Base-by-base conservation (phyloP, 2,888 invertebrate genomes). In the Agrenia bidenticulata region DNA sequence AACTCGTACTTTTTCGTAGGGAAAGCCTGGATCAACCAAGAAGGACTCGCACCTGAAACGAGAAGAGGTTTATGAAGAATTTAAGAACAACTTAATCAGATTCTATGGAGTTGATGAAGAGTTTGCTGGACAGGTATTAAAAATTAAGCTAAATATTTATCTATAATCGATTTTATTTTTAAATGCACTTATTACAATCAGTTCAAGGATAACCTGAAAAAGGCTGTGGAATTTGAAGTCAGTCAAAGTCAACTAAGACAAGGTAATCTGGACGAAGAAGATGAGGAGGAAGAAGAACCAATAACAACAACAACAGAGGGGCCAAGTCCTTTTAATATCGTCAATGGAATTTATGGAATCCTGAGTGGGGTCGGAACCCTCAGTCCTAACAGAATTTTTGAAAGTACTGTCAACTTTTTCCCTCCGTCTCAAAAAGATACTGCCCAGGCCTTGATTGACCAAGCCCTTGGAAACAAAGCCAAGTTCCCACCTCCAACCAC, bases 341-440 rank as follows among this genome's bases (percentile, higher is more conserved):
- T 57, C 21, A 57, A 57, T 17, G 57, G 57, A 7, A 57, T 57
- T 41, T 57, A 57, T 17, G 57, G 57, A 57, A 57, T 57, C 23
- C 32, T 57, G 2, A 57, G 21, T 19, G 57, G 57, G 15, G 41
- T 57, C 9, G 57, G 57, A 21, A 57, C 57, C 2, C 39, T 57
- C 5, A 57, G 26, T 27, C 57, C 57, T 5, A 27, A 57, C 41
- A 2, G 24, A 19, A 32, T 57, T 9, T 57, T 57, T 19, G 2
- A 5, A 9, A 17, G 26, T 21, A 57, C 57, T 37, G 68, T 68
- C 1, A 68, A 68, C 54, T 68, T 68, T 23, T 64, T 68, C 60
- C 68, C 68, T 13, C 68, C 68, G 1, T 50, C 50, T 32, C 64
- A 64, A 17, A 57, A 54, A 11, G 61, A 68, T 54, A 23, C 55